phyloP scores from a whole-genome alignment of 2,113 vertebrate genomes.

The Petrocephalus microphthalmus region DNA sequence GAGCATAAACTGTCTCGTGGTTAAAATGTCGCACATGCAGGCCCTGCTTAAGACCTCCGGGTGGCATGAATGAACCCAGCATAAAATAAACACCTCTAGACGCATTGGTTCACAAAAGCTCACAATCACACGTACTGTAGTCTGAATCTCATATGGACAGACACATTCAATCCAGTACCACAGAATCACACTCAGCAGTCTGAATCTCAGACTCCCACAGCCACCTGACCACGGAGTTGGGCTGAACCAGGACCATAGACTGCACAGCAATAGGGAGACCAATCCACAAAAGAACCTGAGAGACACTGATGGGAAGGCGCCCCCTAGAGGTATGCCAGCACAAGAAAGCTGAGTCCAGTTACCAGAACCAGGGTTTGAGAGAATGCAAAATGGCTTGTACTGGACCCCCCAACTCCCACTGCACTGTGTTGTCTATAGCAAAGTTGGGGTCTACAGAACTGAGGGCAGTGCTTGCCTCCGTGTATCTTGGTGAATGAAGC shows the following conservation, averaged over 20 bases:
- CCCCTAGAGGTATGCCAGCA: background rate
- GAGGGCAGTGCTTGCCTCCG: background rate
- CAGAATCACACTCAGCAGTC: background rate
- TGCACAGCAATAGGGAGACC: background rate
- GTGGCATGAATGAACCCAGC: background rate
- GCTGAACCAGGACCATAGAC: background rate
- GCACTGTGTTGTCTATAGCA: background rate
- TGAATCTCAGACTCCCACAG: background rate
- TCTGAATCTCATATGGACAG: background rate
- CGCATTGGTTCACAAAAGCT: background rate
- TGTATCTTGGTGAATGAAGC: background rate
- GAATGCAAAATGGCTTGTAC: background rate
- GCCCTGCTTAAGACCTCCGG: background rate
- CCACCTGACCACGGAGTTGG: background rate
- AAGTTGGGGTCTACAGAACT: background rate
- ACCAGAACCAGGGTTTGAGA: background rate
- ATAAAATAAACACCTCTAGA: background rate
- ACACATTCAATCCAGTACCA: background rate
- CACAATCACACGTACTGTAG: background rate
- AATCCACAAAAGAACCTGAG: background rate
- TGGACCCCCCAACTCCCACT: background rate
- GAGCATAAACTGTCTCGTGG: background rate
- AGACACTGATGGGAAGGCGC: background rate
- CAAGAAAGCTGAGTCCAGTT: background rate
- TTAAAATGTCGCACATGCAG: background rate